phyloP scores from a whole-genome alignment of 2,797 vertebrate genomes.

The Pyrocephalus nanus region DNA sequence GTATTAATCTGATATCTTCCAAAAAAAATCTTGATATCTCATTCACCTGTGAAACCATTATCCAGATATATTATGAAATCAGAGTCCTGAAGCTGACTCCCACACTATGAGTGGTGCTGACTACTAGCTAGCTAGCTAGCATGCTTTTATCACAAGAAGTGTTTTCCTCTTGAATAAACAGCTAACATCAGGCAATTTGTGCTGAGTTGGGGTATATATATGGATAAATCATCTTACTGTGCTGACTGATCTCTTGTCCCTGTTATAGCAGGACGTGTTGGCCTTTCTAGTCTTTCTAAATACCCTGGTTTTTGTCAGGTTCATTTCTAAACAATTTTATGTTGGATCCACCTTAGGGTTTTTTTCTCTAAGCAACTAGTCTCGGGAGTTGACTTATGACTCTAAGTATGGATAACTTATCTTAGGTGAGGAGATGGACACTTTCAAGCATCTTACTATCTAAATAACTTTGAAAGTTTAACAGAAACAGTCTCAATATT shows the following conservation, averaged over 20 bases:
- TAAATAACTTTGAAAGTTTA: background rate
- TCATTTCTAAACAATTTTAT: background rate
- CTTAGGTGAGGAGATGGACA: background rate
- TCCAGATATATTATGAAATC: background rate
- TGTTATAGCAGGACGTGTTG: background rate
- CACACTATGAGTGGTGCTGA: background rate
- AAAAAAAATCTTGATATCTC: background rate
- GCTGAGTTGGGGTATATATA: background rate
- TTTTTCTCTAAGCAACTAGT: background rate
- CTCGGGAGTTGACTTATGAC: background rate
- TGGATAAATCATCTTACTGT: background rate
- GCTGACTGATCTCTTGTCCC: background rate
- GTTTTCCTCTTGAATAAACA: background rate
- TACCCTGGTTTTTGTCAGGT: background rate
- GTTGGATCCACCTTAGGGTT: background rate
- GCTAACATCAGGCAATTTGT: background rate
- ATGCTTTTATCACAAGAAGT: background rate
- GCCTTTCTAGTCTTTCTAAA: background rate
- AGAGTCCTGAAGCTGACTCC: background rate
- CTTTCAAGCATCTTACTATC: background rate
- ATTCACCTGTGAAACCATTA: background rate
- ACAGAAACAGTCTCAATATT: background rate
- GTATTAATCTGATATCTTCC: background rate
- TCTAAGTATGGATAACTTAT: background rate
- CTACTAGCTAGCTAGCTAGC: background rate